These are phyloP conservation scores for Parelbella ahira DNA, from an alignment of 2,888 invertebrate species.

Conservation along the genomic window DNA sequence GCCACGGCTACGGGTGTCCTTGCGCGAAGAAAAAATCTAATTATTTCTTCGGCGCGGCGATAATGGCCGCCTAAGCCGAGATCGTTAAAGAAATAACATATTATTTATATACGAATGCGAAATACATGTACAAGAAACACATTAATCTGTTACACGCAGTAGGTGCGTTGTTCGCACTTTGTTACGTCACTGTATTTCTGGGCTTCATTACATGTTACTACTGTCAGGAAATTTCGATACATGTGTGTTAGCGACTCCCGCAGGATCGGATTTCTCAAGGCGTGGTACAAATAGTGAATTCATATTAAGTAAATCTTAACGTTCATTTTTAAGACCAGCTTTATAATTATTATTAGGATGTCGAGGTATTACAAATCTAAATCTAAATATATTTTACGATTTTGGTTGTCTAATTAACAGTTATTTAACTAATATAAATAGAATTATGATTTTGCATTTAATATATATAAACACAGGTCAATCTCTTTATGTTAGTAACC, in stretches of 20 bases:
- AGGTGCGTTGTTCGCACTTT: constrained; percentile 4
- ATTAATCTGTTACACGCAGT: constrained; percentile 17
- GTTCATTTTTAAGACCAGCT: too few relatives aligned
- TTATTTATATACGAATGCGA: constrained; percentile 19
- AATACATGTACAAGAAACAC: constrained; percentile 15
- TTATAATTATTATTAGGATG: too few relatives aligned
- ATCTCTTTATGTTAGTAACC: too few relatives aligned
- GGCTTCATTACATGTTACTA: constrained; percentile 2
- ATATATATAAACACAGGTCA: too few relatives aligned
- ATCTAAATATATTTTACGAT: too few relatives aligned
- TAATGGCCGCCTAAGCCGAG: constrained; percentile 21
- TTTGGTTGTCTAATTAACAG: too few relatives aligned
- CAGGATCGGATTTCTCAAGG: too few relatives aligned
- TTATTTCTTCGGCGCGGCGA: constrained; percentile 27
- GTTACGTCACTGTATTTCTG: constrained; percentile 1
- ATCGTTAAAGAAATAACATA: constrained; percentile 21
- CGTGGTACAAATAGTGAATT: too few relatives aligned
- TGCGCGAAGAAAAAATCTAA: constrained; percentile 33
- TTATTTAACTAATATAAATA: too few relatives aligned
- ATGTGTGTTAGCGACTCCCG: not conserved
- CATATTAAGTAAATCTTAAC: too few relatives aligned
- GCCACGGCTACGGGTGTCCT: constrained; percentile 34
- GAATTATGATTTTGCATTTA: too few relatives aligned
- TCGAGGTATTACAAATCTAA: too few relatives aligned
- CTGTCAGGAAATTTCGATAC: constrained; percentile 3